A percentile compares a stretch with the other conserved stretches of the same genome.
These are phyloP conservation scores for Enteromius anoplus DNA, from an alignment of 2,797 vertebrate genomes.

Conservation along the genomic window DNA sequence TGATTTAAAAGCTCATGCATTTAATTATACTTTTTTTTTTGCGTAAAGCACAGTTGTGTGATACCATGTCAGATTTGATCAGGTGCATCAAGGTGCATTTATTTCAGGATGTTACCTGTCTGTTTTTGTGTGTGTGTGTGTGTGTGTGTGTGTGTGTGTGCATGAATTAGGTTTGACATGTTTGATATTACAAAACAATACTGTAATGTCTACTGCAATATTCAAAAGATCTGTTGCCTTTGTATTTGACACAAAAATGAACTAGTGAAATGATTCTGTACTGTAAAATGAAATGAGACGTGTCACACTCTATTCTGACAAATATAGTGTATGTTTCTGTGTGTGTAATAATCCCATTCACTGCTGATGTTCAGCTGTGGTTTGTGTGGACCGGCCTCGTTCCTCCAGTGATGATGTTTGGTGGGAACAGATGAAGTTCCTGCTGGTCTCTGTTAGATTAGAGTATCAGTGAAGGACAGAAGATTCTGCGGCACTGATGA, in stretches of 20 bases:
- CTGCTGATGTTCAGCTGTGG: neutral
- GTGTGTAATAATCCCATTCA: neutral
- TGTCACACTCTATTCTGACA: neutral
- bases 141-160: too few relatives aligned
- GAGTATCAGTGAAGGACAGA: constrained; percentile 1
- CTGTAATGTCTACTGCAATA: neutral
- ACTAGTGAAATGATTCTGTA: neutral
- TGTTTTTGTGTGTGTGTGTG: too few relatives aligned
- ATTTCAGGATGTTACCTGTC: neutral
- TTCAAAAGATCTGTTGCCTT: neutral
- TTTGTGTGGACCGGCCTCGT: neutral
- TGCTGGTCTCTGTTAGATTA: constrained; percentile 2
- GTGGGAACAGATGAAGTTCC: neutral
- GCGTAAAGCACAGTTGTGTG: neutral
- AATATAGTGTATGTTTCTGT: neutral
- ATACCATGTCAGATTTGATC: neutral
- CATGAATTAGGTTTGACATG: neutral
- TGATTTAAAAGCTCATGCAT: neutral
- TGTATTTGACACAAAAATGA: neutral
- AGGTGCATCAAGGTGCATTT: neutral
- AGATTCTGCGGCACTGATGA: neutral
- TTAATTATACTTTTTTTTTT: neutral
- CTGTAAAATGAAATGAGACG: neutral
- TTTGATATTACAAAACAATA: neutral
- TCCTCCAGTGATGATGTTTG: neutral